Evolutionary conservation across 2,797 vertebrate species (phyloP).

Genomic region (Carapus acus): DNA sequence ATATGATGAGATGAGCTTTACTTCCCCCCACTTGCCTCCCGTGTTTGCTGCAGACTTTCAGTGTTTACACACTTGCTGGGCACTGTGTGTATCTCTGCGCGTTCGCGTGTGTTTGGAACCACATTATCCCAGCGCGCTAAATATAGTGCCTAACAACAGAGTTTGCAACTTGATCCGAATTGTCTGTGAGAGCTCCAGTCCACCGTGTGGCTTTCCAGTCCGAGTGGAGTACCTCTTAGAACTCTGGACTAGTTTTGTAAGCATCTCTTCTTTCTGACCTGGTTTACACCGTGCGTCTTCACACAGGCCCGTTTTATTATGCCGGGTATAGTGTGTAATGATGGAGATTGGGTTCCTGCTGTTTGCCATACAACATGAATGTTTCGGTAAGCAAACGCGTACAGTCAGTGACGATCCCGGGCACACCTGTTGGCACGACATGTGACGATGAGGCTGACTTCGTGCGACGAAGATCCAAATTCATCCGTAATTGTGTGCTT

Average conservation of each 20-base stretch:
- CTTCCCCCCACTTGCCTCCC: constrained; percentile 33
- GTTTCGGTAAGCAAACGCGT: neutral
- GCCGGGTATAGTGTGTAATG: constrained; percentile 3
- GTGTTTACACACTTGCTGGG: constrained; percentile 18
- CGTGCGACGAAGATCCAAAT: too few relatives aligned
- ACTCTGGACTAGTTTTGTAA: constrained; percentile 1
- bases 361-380: neutral
- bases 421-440: neutral
- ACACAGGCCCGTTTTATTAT: constrained; percentile 1
- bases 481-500: too few relatives aligned
- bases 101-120: constrained; percentile 46
- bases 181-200: constrained; percentile 67
- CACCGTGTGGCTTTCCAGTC: constrained; percentile 50
- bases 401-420: neutral
- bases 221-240: constrained; percentile 38
- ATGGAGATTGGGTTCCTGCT: constrained; percentile 8
- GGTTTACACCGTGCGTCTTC: neutral
- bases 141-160: constrained; percentile 75
- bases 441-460: neutral
- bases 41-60: constrained; percentile 19
- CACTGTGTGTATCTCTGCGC: constrained; percentile 8
- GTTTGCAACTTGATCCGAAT: constrained; percentile 79
- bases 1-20: constrained; percentile 40
- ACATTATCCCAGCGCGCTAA: constrained; percentile 72
- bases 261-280: constrained; percentile 18